Evolutionary conservation across 1,140 invertebrate species (phyloP).

Genomic region (Drosophila pseudoobscura): DNA sequence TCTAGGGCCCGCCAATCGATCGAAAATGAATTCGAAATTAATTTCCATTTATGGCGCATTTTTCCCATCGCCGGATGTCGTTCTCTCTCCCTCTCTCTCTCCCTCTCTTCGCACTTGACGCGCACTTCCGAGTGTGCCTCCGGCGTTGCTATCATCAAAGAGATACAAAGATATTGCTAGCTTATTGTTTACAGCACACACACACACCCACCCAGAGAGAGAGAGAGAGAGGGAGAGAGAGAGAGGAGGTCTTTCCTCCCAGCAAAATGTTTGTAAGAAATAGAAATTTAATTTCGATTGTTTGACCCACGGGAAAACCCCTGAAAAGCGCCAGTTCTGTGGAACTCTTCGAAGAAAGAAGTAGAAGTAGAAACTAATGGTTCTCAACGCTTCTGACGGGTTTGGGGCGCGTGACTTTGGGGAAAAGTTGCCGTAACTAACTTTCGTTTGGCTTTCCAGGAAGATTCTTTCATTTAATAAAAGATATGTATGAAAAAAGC

Average conservation of each 20-base stretch:
- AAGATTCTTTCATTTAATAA: too few relatives aligned
- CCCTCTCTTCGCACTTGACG: slow-evolving; percentile 24
- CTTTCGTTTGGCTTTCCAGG: neutral
- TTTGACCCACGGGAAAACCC: slow-evolving; percentile 38
- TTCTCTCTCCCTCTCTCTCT: neutral
- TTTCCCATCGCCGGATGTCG: slow-evolving; percentile 21
- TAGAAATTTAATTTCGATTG: slow-evolving; percentile 62
- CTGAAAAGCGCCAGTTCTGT: slow-evolving; percentile 10
- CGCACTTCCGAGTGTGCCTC: slow-evolving; percentile 38
- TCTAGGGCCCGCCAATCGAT: slow-evolving; percentile 3
- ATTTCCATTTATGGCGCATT: slow-evolving; percentile 39
- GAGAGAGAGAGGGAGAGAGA: neutral
- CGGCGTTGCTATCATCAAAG: slow-evolving; percentile 29
- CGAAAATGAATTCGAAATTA: slow-evolving; percentile 29
- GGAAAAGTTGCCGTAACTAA: too few relatives aligned
- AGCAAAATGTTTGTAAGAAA: slow-evolving; percentile 18
- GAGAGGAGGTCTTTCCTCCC: too few relatives aligned
- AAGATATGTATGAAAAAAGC: too few relatives aligned
- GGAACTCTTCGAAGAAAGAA: slow-evolving; percentile 11
- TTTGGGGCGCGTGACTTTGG: too few relatives aligned
- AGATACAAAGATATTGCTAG: slow-evolving; percentile 45
- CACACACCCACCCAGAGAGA: neutral
- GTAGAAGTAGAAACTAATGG: slow-evolving; percentile 23
- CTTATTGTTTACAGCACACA: slow-evolving; percentile 44
- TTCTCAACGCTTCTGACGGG: neutral